Base-by-base conservation (phyloP, 1,140 invertebrate genomes). In the Drosophila pruinosa region DNA sequence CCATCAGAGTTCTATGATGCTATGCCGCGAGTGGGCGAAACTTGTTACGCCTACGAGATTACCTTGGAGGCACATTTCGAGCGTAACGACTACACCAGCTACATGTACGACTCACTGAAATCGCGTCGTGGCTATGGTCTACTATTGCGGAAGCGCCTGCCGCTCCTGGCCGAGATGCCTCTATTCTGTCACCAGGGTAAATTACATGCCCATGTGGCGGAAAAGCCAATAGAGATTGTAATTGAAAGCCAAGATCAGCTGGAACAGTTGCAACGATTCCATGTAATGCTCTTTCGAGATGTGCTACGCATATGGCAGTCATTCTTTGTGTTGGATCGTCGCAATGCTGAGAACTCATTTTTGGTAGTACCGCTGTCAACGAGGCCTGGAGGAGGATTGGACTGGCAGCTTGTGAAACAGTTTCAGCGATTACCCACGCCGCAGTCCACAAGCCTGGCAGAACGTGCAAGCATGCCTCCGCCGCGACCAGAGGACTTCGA, bases 181-280 rank as follows among this genome's bases (percentile, higher is more conserved):
- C 93, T 98, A 52, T 99, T 95, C 88, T 94, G 97, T 43, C 93
- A 95, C 14, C 94, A 95, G 14, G 98, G 98, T 0, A 94, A 97
- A 91, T 93, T 98, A 1, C 92, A 92, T 43, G 94, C 97, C 0
- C 43, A 71, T 31, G 78, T 10, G 78, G 92, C 10, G 68, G 98
- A 4, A 89, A 90, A 74, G 69, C 92, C 22, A 93, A 95, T 83
- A 0, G 54, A 72, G 50, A 4, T 89, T 4, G 4, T 77, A 95
- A 79, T 93, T 96, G n/a, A 71, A 92, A 36, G 64, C 92, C 4
- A 89, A 96, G 2, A 93, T 92, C 89, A 91, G 45, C 34, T 91
- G 21, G 50, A 74, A 10, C 22, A 56, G 21, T 50, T 91, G 50
- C 70, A 68, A 19, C 89, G 89, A 24, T 97, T 96, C 81, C 96